Conservation (phyloP, 2,888 invertebrate species). For the Hirtodrosophila duncani region DNA sequence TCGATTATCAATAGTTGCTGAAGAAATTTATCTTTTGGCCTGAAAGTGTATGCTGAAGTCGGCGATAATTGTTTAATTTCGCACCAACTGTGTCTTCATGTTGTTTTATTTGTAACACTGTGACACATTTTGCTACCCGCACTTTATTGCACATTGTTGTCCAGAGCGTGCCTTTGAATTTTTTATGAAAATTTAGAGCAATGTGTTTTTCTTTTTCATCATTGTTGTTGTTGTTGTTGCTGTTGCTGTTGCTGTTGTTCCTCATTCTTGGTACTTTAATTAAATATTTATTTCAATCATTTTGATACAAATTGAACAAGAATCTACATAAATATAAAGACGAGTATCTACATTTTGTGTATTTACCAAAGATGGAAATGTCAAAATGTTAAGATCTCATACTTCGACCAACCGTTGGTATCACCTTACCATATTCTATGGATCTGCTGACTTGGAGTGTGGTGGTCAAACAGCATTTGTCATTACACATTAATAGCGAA, state of each 20-base stretch:
- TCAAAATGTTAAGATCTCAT: slow-evolving; percentile 22
- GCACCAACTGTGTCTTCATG: not conserved
- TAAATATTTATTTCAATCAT: slow-evolving; percentile 71
- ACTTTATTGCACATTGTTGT: slow-evolving; percentile 50
- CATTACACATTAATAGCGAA: slow-evolving; percentile 76
- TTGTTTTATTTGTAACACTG: slow-evolving; percentile 32
- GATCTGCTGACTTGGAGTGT: slow-evolving; percentile 1
- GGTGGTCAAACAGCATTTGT: slow-evolving; percentile 52
- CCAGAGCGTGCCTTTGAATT: slow-evolving; percentile 65
- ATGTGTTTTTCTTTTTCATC: slow-evolving; percentile 21
- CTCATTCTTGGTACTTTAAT: slow-evolving; percentile 66
- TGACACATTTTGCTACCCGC: slow-evolving; percentile 53
- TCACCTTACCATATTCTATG: too few species aligned
- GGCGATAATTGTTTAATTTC: too few species aligned
- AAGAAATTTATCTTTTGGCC: too few species aligned
- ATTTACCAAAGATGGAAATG: too few species aligned
- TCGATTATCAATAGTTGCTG: too few species aligned
- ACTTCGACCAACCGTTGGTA: too few species aligned
- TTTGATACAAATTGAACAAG: slow-evolving; percentile 24
- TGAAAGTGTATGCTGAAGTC: too few species aligned
- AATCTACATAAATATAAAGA: slow-evolving; percentile 13
- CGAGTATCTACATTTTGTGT: too few species aligned
- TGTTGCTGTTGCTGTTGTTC: slow-evolving; percentile 37
- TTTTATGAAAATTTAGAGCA: slow-evolving; percentile 68
- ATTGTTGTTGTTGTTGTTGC: slow-evolving; percentile 19